Base-by-base conservation (phyloP, 2,113 vertebrate genomes). In the Sterna hirundo region DNA sequence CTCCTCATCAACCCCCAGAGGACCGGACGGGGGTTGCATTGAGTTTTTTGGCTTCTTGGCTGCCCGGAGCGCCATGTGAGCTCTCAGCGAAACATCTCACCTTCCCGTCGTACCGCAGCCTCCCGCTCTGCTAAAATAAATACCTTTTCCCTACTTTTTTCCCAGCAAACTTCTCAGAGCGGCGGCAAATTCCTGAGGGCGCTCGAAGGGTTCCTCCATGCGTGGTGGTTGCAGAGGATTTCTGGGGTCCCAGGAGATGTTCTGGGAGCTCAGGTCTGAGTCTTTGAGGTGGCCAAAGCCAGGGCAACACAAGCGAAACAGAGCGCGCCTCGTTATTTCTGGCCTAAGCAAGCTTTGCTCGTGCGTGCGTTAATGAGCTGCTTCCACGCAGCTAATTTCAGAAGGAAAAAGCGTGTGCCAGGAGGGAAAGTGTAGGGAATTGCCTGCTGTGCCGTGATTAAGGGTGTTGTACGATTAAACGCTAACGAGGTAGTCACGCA, bases 401-500 rank as follows among this genome's bases (percentile, higher is more conserved):
- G 70, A 72, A 55, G 57, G 62, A 62, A 29, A 30, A 27, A 51
- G 40, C 0, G 3, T 6, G 32, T 30, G 61, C 77, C 26, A 1
- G 69, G 26, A 44, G 49, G 49, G 49, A 47, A 52, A 76, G 47
- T 1, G 10, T 2, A 9, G 60, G 44, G 65, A 72, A 91, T 76
- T 57, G 47, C 51, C 32, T 29, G 34, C 76, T 36, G 6, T 10
- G 6, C 49, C 4, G 47, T 26, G n/a, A 30, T 80, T 38, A 30
- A 20, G 34, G 25, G 26, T 44, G 62, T 27, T 13, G 82, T 23
- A 5, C 66, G 29, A 9, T 61, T 13, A 44, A 76, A 38, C 3
- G 0, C 36, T 72, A 22, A 89, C 0, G 16, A 85, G 78, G 38
- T 54, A 34, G 7, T 44, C 80, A 2, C 4, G 2, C 4, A 0